Conservation (phyloP, 2,888 invertebrate genomes). For the Tanytarsus gracilentus region DNA sequence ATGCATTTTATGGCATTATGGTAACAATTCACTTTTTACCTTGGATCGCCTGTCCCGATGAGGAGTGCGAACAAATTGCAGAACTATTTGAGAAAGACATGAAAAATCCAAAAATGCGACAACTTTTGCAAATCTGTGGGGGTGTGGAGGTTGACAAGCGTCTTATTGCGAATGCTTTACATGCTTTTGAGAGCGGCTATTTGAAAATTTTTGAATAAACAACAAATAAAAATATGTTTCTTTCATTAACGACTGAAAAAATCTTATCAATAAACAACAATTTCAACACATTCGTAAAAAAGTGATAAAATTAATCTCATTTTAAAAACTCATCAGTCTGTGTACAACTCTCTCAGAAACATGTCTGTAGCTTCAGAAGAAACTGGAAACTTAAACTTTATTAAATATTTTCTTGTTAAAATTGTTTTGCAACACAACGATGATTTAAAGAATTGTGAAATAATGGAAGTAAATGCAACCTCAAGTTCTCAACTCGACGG, state of each 20-base stretch:
- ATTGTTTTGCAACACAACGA: not conserved
- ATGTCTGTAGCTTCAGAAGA: too few species aligned
- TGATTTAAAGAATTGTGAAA: not conserved
- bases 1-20: constrained; percentile 40
- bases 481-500: constrained; percentile 12
- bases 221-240: not conserved
- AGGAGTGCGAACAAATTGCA: constrained; percentile 36
- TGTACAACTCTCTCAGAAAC: not conserved
- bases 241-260: too few species aligned
- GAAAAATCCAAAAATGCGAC: constrained; percentile 36
- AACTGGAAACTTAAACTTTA: too few species aligned
- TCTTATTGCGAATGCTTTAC: constrained; percentile 34
- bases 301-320: too few species aligned
- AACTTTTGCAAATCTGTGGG: constrained; percentile 36
- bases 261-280: too few species aligned
- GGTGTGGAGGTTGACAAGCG: constrained; percentile 37
- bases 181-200: not conserved
- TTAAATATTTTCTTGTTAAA: too few species aligned
- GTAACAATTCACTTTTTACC: constrained; percentile 40
- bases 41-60: constrained; percentile 37
- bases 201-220: constrained; percentile 8
- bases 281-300: too few species aligned
- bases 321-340: not conserved
- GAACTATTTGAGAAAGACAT: constrained; percentile 37
- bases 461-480: constrained; percentile 8